Evolutionary conservation across 1,140 invertebrate species (phyloP).

Genomic region (Euura lappo): DNA sequence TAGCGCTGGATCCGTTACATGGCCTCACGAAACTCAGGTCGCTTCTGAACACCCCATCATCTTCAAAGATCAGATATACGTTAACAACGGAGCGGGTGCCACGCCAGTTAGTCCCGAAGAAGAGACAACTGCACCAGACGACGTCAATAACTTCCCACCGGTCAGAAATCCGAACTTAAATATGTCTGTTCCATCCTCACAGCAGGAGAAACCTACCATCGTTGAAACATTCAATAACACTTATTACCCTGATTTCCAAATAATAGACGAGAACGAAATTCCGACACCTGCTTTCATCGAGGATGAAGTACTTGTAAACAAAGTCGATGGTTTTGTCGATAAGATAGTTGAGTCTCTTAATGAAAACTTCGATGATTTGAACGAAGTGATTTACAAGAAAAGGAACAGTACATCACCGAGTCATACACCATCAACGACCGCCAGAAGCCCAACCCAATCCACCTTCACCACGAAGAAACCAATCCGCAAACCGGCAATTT

Average conservation of each 20-base stretch:
- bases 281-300: constrained; percentile 76
- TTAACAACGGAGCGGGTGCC: constrained; percentile 11
- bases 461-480: constrained; percentile 43
- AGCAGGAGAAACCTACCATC: constrained; percentile 56
- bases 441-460: constrained; percentile 43
- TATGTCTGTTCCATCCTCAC: constrained; percentile 60
- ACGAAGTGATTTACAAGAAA: constrained; percentile 74
- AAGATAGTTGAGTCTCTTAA: constrained; percentile 83
- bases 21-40: constrained; percentile 22
- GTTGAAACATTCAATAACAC: constrained; percentile 64
- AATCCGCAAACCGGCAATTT: constrained; percentile 21
- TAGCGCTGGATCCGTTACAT: constrained; percentile 1
- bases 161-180: constrained; percentile 83
- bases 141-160: constrained; percentile 81
- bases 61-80: constrained; percentile 30
- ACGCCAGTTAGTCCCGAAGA: constrained; percentile 39
- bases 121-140: constrained; percentile 68
- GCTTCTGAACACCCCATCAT: constrained; percentile 34
- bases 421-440: constrained; percentile 29
- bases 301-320: constrained; percentile 76
- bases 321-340: constrained; percentile 81
- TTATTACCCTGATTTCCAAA: constrained; percentile 58
- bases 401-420: constrained; percentile 52
- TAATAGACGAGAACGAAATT: constrained; percentile 66
- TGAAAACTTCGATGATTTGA: constrained; percentile 79